Conservation (phyloP, 2,888 invertebrate species). For the Lutraria lutraria region DNA sequence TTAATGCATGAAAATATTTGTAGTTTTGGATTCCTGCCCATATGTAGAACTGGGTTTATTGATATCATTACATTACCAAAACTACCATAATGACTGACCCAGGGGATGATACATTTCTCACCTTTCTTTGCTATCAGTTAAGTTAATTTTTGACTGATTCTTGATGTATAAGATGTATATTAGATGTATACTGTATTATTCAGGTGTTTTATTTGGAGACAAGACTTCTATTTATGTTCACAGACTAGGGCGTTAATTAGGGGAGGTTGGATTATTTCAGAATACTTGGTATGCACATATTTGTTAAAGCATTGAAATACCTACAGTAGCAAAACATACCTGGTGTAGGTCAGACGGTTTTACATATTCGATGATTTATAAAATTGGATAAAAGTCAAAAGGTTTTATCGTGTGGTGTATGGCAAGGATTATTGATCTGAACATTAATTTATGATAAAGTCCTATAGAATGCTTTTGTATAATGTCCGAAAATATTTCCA, state of each 20-base stretch:
- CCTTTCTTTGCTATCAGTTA: too few relatives aligned
- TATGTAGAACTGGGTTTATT: background rate
- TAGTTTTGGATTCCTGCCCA: conserved; percentile 2
- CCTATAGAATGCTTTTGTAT: conserved; percentile 1
- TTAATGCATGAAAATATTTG: background rate
- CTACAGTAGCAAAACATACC: conserved; percentile 17
- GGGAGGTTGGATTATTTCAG: conserved; percentile 14
- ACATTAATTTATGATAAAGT: conserved; percentile 25
- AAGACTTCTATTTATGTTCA: too few relatives aligned
- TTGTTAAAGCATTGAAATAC: conserved; percentile 30
- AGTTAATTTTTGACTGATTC: too few relatives aligned
- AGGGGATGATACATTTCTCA: too few relatives aligned
- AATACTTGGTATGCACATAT: conserved; percentile 13
- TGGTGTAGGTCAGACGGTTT: conserved; percentile 16
- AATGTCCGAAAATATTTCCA: background rate
- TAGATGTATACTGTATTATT: too few relatives aligned
- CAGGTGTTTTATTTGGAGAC: too few relatives aligned
- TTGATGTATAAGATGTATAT: too few relatives aligned
- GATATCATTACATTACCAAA: too few relatives aligned
- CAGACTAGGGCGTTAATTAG: too few relatives aligned
- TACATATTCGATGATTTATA: conserved; percentile 20
- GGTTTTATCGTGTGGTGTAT: conserved; percentile 31
- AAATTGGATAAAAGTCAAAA: conserved; percentile 48
- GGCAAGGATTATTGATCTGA: conserved; percentile 24
- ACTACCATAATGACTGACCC: too few relatives aligned